A percentile compares a stretch with the other conserved stretches of the same genome.
Evolutionary conservation across 2,113 vertebrate species (phyloP).

Genomic region (Megatriorchis doriae): DNA sequence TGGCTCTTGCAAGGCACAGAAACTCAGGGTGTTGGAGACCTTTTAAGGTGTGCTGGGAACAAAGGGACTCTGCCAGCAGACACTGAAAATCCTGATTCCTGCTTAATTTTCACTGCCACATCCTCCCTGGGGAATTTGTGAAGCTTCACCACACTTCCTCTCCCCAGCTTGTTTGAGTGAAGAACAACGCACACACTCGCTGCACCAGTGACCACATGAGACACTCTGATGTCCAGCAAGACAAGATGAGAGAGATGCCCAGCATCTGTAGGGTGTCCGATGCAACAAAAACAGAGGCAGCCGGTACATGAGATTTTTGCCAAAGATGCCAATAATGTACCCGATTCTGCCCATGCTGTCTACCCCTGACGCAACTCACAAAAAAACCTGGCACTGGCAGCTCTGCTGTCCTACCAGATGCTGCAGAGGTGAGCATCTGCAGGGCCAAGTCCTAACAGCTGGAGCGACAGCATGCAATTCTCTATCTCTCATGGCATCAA

Average conservation of each 20-base stretch:
- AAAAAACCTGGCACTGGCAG: neutral
- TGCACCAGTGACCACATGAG: neutral
- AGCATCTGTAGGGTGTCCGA: neutral
- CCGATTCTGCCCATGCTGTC: neutral
- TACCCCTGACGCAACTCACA: neutral
- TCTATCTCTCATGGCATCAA: neutral
- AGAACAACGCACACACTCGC: fast-evolving
- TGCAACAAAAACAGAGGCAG: neutral
- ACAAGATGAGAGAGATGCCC: neutral
- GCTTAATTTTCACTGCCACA: neutral
- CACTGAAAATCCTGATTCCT: neutral
- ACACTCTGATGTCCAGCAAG: fast-evolving
- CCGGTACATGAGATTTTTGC: neutral
- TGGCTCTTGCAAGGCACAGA: neutral
- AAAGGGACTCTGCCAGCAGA: neutral
- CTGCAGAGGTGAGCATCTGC: neutral
- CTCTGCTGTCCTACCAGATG: neutral
- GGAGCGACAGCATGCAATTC: neutral
- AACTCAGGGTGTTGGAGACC: neutral
- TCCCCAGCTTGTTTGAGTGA: neutral
- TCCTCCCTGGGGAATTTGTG: neutral
- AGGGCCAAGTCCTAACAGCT: neutral
- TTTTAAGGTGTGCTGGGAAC: neutral
- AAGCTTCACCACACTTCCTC: neutral
- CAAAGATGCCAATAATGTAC: neutral